Conservation (phyloP, 2,888 invertebrate genomes). For the Scrobipalpa costella region DNA sequence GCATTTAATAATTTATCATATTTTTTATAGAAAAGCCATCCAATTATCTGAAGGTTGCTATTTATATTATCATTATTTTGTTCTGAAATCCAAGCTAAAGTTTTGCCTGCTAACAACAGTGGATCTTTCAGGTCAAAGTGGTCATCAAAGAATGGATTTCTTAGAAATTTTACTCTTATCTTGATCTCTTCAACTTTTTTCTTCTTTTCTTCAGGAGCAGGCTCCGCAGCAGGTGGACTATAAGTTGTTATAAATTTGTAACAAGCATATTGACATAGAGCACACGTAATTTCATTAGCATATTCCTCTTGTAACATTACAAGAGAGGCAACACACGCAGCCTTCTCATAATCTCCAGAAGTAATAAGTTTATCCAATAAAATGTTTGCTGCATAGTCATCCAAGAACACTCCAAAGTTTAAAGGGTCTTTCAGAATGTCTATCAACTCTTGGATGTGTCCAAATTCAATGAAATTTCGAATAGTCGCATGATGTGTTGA, state of each 20-base stretch:
- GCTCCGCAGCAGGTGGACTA: conserved; percentile 40
- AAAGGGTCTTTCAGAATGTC: conserved; percentile 89
- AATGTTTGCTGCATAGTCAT: conserved; percentile 88
- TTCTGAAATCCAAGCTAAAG: conserved; percentile 84
- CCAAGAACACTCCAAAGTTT: conserved; percentile 95
- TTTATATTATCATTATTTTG: conserved; percentile 72
- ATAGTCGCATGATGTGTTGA: conserved; percentile 93
- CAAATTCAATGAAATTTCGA: conserved; percentile 78
- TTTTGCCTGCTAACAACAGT: conserved; percentile 89
- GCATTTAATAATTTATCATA: conserved; percentile 71
- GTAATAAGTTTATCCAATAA: conserved; percentile 90
- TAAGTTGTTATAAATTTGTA: conserved; percentile 83
- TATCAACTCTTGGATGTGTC: conserved; percentile 84
- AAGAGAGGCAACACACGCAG: conserved; percentile 88
- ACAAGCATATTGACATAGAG: conserved; percentile 87
- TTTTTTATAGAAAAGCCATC: conserved; percentile 85
- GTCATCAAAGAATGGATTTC: conserved; percentile 92
- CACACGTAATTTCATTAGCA: conserved; percentile 84
- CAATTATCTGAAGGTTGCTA: conserved; percentile 83
- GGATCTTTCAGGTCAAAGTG: conserved; percentile 92
- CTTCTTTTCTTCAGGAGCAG: conserved; percentile 40
- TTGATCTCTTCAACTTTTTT: conserved; percentile 83
- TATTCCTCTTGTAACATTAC: conserved; percentile 95
- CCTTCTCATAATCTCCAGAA: conserved; percentile 83
- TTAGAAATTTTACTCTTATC: conserved; percentile 88